Conservation (phyloP, 2,888 invertebrate species). For the Dicranocentrus wangi region DNA sequence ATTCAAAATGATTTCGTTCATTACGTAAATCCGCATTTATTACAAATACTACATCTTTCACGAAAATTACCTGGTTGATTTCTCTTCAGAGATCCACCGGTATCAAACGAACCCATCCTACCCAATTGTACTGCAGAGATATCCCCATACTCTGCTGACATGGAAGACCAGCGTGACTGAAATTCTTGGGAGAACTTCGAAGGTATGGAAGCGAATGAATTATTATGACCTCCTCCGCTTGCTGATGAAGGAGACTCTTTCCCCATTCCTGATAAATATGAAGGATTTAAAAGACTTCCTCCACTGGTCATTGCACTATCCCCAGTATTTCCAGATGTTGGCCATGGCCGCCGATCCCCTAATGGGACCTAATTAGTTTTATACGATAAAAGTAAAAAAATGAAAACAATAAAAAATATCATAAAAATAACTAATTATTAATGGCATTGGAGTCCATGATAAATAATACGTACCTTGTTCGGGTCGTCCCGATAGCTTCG, state of each 20-base stretch:
- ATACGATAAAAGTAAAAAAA: too few species aligned
- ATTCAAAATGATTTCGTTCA: neutral
- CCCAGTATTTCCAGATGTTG: neutral
- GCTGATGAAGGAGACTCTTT: neutral
- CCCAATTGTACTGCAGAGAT: conserved; percentile 15
- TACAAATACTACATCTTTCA: too few species aligned
- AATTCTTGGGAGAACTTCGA: conserved; percentile 61
- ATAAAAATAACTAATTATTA: too few species aligned
- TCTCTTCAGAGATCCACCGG: conserved; percentile 24
- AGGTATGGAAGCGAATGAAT: conserved; percentile 47
- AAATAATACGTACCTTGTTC: too few species aligned
- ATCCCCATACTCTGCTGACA: conserved; percentile 58
- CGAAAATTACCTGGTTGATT: conserved; percentile 26
- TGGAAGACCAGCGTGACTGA: conserved; percentile 57
- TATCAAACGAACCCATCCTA: conserved; percentile 21
- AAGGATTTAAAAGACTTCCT: conserved; percentile 60
- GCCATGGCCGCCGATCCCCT: conserved; percentile 53
- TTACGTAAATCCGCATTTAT: too few species aligned
- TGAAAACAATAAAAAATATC: too few species aligned
- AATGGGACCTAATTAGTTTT: too few species aligned
- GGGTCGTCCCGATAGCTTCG: conserved; percentile 59
- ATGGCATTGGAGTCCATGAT: too few species aligned
- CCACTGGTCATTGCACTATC: conserved; percentile 18
- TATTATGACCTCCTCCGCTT: conserved; percentile 33
- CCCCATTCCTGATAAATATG: conserved; percentile 40